Evolutionary conservation across 2,888 invertebrate genomes (phyloP), one percentile per base, ranked within the genome.

Genomic region (Machimus atricapillus): DNA sequence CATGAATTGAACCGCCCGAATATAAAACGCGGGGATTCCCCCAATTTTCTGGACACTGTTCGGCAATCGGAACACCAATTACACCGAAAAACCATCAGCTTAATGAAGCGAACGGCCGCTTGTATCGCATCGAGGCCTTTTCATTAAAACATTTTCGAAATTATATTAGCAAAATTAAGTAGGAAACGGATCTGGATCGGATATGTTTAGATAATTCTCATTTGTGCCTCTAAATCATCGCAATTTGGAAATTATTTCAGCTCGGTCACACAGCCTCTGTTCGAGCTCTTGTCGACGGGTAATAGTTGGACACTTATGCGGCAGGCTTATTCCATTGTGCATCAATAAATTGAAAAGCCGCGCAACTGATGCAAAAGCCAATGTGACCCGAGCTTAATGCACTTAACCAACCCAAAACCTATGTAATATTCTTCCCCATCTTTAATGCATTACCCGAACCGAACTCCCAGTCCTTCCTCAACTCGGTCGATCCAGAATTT

Each of bases 111-210:
- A 66, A 23, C 27, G 27, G 66, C 66, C 27, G 23, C 19, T 19
- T 9, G 16, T 40, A 78, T 78, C 43, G n/a, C n/a, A 34, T 34
- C 34, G 34, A 34, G 12, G 40, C 8, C 9, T 19, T 40, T 78
- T 78, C 78, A 78, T 78, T 76, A 78, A 46, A 78, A 78, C 40
- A 78, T 40, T 78, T 78, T 19, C 78, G 9, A 78, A 43, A 78
- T 78, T 40, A 40, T 14, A 78, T 78, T 78, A 78, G 27, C 43
- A 12, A 43, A 78, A 23, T 19, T 43, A 78, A 40, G n/a, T 43
- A 40, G 9, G 78, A 40, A 34, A 43, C 23, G 23, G 37, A 40
- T 78, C 23, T 78, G 43, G 23, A 78, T 78, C n/a, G 37, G n/a
- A 43, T 34, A n/a, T 78, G 19, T 40, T 78, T 40, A 78, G 37